Conservation (phyloP, 2,888 invertebrate genomes). For the Acrobasis repandana region DNA sequence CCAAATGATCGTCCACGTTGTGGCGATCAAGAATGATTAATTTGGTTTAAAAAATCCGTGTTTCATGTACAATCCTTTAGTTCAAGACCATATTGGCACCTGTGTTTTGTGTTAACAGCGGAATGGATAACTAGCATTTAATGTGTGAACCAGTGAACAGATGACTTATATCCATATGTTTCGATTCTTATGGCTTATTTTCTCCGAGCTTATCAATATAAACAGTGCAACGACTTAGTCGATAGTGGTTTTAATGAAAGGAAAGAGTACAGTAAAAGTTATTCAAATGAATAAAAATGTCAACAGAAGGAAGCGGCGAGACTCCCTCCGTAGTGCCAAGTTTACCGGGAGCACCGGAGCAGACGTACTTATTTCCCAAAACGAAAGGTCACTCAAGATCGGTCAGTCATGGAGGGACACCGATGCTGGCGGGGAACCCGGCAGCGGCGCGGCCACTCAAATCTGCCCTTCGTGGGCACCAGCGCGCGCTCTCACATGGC, state of each 20-base stretch:
- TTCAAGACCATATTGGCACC: constrained; percentile 39
- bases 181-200: constrained; percentile 55
- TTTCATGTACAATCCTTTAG: constrained; percentile 39
- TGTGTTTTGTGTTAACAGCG: constrained; percentile 45
- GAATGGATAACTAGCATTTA: constrained; percentile 47
- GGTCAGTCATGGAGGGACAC: constrained; percentile 91
- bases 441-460: constrained; percentile 86
- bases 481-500: constrained; percentile 93
- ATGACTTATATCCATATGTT: constrained; percentile 78
- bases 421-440: constrained; percentile 70
- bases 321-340: constrained; percentile 76
- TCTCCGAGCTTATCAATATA: constrained; percentile 47
- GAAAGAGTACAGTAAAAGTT: constrained; percentile 58
- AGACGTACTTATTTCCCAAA: constrained; percentile 79
- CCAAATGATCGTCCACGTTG: constrained; percentile 54
- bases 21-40: constrained; percentile 46
- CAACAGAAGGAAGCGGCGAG: constrained; percentile 86
- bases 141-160: constrained; percentile 71
- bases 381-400: constrained; percentile 89
- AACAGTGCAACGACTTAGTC: constrained; percentile 46
- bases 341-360: constrained; percentile 79
- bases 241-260: constrained; percentile 74
- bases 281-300: constrained; percentile 87
- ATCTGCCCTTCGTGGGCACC: constrained; percentile 88
- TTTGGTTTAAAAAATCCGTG: constrained; percentile 38